Evolutionary conservation across 2,797 vertebrate species (phyloP).

Genomic region (Fistularia commersonii): DNA sequence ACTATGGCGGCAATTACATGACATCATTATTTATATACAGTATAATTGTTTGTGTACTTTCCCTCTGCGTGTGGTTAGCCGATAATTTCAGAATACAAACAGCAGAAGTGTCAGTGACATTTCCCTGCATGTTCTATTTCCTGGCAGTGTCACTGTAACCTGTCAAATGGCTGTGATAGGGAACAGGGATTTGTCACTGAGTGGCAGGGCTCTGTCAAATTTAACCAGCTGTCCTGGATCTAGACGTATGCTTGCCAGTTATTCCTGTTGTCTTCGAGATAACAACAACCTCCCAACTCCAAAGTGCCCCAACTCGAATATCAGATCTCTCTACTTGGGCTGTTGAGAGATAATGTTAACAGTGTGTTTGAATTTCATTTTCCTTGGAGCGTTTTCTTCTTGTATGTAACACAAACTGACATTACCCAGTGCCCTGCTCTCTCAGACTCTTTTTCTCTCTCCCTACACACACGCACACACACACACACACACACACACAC

Average conservation of each 20-base stretch:
- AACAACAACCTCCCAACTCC: conserved; percentile 29
- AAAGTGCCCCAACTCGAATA: conserved; percentile 9
- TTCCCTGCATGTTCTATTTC: conserved; percentile 22
- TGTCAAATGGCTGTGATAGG: conserved; percentile 39
- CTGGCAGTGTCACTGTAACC: conserved; percentile 24
- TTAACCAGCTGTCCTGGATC: conserved; percentile 56
- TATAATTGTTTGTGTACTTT: too few species aligned
- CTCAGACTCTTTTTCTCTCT: too few species aligned
- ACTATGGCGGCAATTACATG: too few species aligned
- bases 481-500: too few species aligned
- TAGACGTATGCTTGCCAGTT: conserved; percentile 39
- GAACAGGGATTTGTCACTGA: conserved; percentile 44
- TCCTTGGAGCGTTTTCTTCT: too few species aligned
- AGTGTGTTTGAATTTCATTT: too few species aligned
- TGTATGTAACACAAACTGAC: too few species aligned
- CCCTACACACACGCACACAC: too few species aligned
- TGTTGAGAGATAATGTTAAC: too few species aligned
- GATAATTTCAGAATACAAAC: conserved; percentile 10
- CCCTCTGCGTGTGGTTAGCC: conserved; percentile 4
- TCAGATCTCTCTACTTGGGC: conserved; percentile 3
- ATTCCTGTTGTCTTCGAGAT: conserved; percentile 38
- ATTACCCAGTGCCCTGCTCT: too few species aligned
- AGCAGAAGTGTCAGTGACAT: conserved; percentile 7
- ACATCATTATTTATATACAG: too few species aligned
- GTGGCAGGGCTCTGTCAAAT: conserved; percentile 60